These are phyloP conservation scores for Leptothorax acervorum DNA, from an alignment of 2,888 invertebrate genomes.

Conservation along the genomic window DNA sequence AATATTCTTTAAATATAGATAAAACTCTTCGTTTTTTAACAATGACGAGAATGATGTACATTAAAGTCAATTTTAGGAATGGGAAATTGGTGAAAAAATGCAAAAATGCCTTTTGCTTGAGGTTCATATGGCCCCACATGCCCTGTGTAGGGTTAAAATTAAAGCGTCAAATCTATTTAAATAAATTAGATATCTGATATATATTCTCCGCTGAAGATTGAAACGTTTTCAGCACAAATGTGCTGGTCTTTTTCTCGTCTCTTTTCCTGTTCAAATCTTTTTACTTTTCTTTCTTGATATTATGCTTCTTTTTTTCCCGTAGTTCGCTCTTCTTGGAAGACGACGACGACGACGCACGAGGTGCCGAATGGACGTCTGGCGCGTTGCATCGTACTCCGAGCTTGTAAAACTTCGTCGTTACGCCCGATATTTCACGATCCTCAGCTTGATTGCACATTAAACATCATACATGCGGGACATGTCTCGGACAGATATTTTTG, in stretches of 20 bases:
- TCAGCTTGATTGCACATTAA: neutral
- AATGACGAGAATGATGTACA: no score
- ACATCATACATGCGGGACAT: neutral
- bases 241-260: constrained; percentile 1
- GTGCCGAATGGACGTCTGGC: constrained; percentile 48
- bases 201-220: neutral
- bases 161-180: neutral
- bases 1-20: no score
- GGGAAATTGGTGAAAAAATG: no score
- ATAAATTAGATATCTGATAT: neutral
- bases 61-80: no score
- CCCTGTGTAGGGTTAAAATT: neutral
- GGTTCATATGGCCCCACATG: no score
- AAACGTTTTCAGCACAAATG: neutral
- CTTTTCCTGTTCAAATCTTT: neutral
- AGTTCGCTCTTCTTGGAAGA: constrained; percentile 18
- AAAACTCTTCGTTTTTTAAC: no score
- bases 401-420: constrained; percentile 31
- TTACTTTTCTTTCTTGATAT: constrained; percentile 7
- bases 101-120: no score
- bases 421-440: neutral
- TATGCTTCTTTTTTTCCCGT: neutral
- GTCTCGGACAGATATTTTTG: neutral
- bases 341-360: constrained; percentile 29
- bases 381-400: constrained; percentile 27